Conservation (phyloP, 2,888 invertebrate species). For the Vesta saturnalis region DNA sequence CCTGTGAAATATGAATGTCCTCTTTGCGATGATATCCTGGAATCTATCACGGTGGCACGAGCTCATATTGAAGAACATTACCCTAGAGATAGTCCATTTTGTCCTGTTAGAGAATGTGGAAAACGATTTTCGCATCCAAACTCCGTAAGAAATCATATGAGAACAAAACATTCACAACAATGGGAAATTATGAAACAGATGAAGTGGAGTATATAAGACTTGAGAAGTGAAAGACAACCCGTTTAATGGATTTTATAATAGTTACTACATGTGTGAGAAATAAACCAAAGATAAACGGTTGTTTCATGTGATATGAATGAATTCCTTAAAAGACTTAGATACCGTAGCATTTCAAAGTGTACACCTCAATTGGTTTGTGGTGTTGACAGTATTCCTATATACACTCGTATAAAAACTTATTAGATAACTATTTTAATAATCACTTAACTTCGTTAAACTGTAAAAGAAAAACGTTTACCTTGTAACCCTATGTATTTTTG, state of each 20-base stretch:
- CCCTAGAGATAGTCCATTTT: conserved; percentile 84
- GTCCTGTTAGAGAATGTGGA: conserved; percentile 80
- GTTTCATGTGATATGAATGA: conserved; percentile 1
- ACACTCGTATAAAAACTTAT: too few species aligned
- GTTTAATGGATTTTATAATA: neutral
- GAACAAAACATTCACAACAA: conserved; percentile 81
- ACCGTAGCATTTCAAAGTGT: neutral
- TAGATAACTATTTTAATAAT: neutral
- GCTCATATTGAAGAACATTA: conserved; percentile 84
- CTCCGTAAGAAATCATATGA: conserved; percentile 88
- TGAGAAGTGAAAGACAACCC: neutral
- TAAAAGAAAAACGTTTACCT: neutral
- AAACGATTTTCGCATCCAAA: conserved; percentile 84
- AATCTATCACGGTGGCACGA: conserved; percentile 73
- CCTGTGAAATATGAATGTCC: conserved; percentile 71
- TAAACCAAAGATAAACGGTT: conserved; percentile 1
- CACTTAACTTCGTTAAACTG: too few species aligned
- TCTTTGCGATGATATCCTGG: conserved; percentile 75
- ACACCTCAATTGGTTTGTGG: neutral
- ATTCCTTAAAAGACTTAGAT: neutral
- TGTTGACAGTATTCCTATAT: neutral
- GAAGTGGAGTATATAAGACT: conserved; percentile 69
- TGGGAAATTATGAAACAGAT: conserved; percentile 87
- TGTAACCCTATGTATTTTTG: conserved; percentile 1
- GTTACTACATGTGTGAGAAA: neutral